These are phyloP conservation scores for Porphyrio hochstetteri DNA, from an alignment of 2,113 vertebrate species.

Conservation along the genomic window DNA sequence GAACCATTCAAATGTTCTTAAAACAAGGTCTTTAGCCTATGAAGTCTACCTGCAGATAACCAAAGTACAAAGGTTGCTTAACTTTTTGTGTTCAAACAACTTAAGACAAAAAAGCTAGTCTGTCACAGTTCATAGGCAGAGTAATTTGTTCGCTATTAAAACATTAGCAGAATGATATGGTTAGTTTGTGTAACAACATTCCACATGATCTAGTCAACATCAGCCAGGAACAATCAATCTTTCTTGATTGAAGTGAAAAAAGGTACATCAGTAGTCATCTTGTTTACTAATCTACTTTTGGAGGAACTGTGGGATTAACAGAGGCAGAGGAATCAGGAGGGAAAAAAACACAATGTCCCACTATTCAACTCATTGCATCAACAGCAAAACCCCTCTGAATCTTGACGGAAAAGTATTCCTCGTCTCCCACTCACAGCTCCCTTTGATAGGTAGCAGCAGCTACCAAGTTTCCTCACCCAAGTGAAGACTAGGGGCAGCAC, in stretches of 20 bases:
- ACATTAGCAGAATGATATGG: background rate
- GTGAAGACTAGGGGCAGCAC: background rate
- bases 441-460: background rate
- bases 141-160: background rate
- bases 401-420: background rate
- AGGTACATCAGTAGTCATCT: background rate
- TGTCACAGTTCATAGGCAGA: background rate
- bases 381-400: background rate
- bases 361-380: background rate
- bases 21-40: background rate
- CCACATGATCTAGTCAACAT: background rate
- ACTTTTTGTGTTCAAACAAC: background rate
- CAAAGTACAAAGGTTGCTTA: background rate
- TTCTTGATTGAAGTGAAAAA: background rate
- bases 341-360: fast-evolving
- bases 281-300: background rate
- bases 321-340: background rate
- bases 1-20: background rate
- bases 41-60: background rate
- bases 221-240: background rate
- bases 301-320: background rate
- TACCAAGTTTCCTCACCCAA: background rate
- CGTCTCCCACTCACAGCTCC: background rate
- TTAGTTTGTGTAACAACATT: background rate
- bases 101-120: background rate